Conservation (phyloP, 2,888 invertebrate genomes). For the Dynastes tityus region DNA sequence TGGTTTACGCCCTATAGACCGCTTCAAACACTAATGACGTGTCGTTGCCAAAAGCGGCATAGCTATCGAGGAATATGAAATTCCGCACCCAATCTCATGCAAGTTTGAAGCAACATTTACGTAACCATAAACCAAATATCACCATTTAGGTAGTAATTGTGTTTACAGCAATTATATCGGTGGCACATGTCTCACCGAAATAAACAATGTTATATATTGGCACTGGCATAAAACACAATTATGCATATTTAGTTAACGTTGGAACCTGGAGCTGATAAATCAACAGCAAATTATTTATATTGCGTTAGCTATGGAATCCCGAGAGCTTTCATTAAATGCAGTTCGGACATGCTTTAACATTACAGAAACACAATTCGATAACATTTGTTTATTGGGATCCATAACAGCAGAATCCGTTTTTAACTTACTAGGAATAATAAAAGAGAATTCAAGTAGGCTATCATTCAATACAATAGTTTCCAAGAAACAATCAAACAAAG, state of each 20-base stretch:
- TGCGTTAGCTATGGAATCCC: slow-evolving; percentile 2
- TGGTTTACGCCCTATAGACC: no score
- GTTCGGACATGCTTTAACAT: background rate
- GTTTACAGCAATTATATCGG: slow-evolving; percentile 23
- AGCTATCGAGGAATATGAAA: no score
- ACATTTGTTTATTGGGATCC: background rate
- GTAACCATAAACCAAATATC: background rate
- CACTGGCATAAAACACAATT: slow-evolving; percentile 24
- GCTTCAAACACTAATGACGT: no score
- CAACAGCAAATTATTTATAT: slow-evolving; percentile 23
- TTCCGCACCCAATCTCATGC: no score
- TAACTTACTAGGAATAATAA: no score
- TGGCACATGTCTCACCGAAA: slow-evolving; percentile 5
- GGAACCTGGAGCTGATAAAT: slow-evolving; percentile 26
- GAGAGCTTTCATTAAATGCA: background rate
- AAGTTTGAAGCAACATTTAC: no score
- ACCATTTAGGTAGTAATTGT: background rate
- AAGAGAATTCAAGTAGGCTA: no score
- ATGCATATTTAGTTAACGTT: slow-evolving; percentile 11
- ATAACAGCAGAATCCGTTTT: background rate
- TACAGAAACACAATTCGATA: background rate
- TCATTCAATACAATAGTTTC: no score
- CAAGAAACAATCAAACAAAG: no score
- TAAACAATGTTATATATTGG: background rate
- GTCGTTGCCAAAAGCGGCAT: no score